Base-by-base conservation (phyloP, 2,113 vertebrate genomes). In the Sylvietta virens region DNA sequence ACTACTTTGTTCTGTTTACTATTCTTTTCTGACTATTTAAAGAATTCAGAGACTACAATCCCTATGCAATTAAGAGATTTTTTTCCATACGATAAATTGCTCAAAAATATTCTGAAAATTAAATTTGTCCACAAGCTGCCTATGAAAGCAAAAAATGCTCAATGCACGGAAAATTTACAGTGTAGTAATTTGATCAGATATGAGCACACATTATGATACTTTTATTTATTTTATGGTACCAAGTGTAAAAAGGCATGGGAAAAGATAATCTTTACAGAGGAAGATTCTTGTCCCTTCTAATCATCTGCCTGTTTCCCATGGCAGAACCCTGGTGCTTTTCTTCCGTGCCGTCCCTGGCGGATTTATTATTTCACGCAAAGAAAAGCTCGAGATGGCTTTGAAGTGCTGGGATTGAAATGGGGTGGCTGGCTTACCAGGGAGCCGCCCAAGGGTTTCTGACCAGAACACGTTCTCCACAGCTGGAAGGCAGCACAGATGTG, bases 401-500 rank as follows among this genome's bases (percentile, higher is more conserved):
- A 78, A 92, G n/a, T 21, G 3, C 31, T 86, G 78, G 58, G 65
- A 66, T n/a, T 17, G 30, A 79, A 79, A 74, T 5, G 3, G 11
- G 8, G 39, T 22, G 9, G 4, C 27, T 72, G 70, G 35, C 24
- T 86, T 80, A 31, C 42, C 47, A n/a, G 39, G 31, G 21, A 76
- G 8, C 26, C 92, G 50, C 85, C 70, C 26, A 23, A 65, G 14
- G 24, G 22, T 62, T 94, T 90, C 82, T 96, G 48, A 96, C 64
- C 50, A 69, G n/a, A 57, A 0, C 28, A 8, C 26, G 0, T 66
- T 93, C 51, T 89, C 64, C 40, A 54, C 94, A 98, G 98, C 73
- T 98, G 88, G 89, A 94, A 86, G 67, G 54, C 8, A 90, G 81
- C 97, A 84, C 96, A 27, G 96, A 98, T 2, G 70, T 96, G 51